Conservation (phyloP, 2,797 vertebrate species). For the Pachyuromys duprasi region DNA sequence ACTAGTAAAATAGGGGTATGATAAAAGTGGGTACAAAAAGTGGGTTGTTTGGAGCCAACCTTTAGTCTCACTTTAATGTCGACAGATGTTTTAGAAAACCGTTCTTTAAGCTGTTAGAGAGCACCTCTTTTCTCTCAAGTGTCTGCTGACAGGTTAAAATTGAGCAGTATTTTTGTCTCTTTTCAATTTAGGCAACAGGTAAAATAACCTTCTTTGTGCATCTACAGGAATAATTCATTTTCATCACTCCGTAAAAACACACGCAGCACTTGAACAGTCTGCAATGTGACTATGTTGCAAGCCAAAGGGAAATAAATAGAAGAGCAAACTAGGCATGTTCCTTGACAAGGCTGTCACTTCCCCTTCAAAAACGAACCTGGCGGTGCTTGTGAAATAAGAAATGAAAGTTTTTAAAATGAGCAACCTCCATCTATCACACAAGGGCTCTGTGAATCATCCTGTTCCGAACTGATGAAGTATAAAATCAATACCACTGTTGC, state of each 20-base stretch:
- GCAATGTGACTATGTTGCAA: background rate
- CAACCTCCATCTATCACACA: background rate
- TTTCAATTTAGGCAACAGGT: conserved; percentile 51
- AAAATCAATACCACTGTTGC: conserved; percentile 14
- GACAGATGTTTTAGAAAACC: conserved; percentile 43
- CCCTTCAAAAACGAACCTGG: background rate
- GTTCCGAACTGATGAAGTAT: background rate
- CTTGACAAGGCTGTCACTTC: background rate
- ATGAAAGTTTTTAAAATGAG: conserved; percentile 25
- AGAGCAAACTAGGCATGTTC: background rate
- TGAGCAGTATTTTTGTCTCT: conserved; percentile 37
- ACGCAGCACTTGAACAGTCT: background rate
- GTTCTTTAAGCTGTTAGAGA: conserved; percentile 11
- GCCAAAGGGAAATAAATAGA: background rate
- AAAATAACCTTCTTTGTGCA: conserved; percentile 55
- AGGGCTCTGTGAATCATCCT: background rate
- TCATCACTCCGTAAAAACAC: background rate
- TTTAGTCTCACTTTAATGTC: background rate
- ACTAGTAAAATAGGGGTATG: background rate
- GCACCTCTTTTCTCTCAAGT: background rate
- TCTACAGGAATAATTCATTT: conserved; percentile 54
- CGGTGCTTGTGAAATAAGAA: background rate
- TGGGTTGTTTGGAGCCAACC: background rate
- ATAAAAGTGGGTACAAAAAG: background rate
- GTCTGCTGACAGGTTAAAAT: conserved; percentile 53